A percentile compares a stretch with the other conserved stretches of the same genome.
phyloP scores from a whole-genome alignment of 2,888 invertebrate species.

The Lasioglossum malachurum region DNA sequence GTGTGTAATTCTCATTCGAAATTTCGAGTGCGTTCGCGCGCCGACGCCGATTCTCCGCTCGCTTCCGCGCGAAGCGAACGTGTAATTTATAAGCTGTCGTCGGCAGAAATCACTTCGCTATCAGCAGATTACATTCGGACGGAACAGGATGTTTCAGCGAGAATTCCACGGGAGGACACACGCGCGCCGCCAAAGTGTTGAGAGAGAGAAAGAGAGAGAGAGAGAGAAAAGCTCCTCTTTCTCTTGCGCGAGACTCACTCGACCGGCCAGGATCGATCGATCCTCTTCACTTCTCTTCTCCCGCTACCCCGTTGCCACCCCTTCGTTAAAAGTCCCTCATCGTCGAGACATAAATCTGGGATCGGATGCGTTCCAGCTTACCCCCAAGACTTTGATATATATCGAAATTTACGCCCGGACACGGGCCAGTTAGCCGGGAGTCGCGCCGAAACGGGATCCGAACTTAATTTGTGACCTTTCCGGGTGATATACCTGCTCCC shows the following conservation, averaged over 20 bases:
- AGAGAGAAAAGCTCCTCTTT: not conserved
- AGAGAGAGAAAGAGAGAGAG: not conserved
- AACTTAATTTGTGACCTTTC: constrained; percentile 40
- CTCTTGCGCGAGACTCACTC: not conserved
- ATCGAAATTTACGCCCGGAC: constrained; percentile 55
- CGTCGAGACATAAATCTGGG: constrained; percentile 60
- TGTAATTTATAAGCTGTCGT: constrained; percentile 64
- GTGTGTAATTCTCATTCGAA: constrained; percentile 45
- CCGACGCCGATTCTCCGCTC: not conserved
- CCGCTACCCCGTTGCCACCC: not conserved
- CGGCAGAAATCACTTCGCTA: constrained; percentile 61
- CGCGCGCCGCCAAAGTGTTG: not conserved
- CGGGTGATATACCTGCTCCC: constrained; percentile 19
- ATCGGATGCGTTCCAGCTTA: constrained; percentile 49
- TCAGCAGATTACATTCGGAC: constrained; percentile 61
- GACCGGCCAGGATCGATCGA: constrained; percentile 49
- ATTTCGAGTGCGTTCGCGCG: constrained; percentile 41
- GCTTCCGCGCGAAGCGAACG: constrained; percentile 47
- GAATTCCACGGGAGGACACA: constrained; percentile 43
- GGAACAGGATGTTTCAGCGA: constrained; percentile 55
- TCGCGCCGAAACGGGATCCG: constrained; percentile 28
- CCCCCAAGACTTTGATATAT: constrained; percentile 51
- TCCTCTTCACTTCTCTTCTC: not conserved
- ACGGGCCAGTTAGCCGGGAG: constrained; percentile 38
- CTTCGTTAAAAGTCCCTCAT: constrained; percentile 68